A percentile compares a stretch with the other conserved stretches of the same genome.
Conservation (phyloP, 2,888 invertebrate genomes). For the Aphodius sticticus region DNA sequence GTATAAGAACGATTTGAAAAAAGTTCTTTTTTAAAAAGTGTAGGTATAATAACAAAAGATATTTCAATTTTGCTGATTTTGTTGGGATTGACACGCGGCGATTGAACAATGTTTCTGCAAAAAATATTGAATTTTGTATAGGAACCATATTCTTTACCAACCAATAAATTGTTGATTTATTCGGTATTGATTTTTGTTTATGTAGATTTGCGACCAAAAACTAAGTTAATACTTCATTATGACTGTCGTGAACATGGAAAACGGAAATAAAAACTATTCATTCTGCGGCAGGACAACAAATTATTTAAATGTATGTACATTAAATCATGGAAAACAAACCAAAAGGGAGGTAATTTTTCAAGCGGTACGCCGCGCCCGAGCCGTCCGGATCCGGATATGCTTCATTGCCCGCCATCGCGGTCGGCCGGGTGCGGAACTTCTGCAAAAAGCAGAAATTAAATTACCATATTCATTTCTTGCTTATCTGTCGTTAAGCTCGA, state of each 20-base stretch:
- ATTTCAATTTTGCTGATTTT: no score
- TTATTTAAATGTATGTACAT: slow-evolving; percentile 4
- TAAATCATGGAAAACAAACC: slow-evolving; percentile 4
- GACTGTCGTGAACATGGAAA: not conserved
- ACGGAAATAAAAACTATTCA: not conserved
- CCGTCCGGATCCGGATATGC: not conserved
- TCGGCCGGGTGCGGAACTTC: not conserved
- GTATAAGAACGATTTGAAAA: no score
- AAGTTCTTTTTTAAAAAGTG: no score
- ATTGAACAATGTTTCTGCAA: no score
- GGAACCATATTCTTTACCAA: no score
- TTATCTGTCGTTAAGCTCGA: not conserved
- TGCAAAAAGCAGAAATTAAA: not conserved
- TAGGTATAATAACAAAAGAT: no score
- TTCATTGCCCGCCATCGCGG: slow-evolving; percentile 4
- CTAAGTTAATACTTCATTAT: no score
- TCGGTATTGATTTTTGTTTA: no score
- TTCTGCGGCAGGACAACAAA: not conserved
- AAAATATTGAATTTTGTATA: no score
- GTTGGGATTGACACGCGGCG: no score
- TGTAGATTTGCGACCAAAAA: no score
- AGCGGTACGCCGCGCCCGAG: not conserved
- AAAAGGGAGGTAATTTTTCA: not conserved
- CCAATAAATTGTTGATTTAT: no score
- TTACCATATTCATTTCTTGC: slow-evolving; percentile 4